phyloP scores from a whole-genome alignment of 2,797 vertebrate species.

The Peromyscus aztecus region DNA sequence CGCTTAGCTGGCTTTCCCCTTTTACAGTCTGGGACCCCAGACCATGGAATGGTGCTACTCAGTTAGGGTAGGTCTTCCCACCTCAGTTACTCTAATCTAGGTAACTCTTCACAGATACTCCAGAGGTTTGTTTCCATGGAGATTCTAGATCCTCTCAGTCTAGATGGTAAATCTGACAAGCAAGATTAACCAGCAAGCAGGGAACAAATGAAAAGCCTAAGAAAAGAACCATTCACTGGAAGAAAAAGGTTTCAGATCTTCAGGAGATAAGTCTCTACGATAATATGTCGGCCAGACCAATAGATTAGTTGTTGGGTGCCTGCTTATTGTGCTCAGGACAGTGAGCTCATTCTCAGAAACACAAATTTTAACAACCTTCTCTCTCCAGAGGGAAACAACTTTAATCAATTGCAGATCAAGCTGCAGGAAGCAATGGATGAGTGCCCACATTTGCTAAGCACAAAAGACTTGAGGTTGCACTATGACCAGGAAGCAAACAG shows the following conservation, averaged over 20 bases:
- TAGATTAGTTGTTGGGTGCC: background rate
- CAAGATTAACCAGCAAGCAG: constrained; percentile 11
- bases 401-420: constrained; percentile 22
- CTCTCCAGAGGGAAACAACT: background rate
- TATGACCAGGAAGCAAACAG: constrained; percentile 36
- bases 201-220: background rate
- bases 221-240: constrained; percentile 40
- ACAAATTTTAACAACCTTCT: background rate
- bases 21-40: background rate
- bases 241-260: background rate
- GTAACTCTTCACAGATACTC: background rate
- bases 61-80: background rate
- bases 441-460: background rate
- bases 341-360: background rate
- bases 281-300: background rate
- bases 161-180: background rate
- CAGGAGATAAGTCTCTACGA: background rate
- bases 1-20: background rate
- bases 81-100: background rate
- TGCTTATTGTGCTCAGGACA: background rate
- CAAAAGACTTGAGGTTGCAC: background rate
- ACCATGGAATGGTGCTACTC: background rate
- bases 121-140: background rate
- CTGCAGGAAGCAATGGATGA: constrained; percentile 2
- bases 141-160: background rate